These are phyloP conservation scores for Strongylocentrotus purpuratus DNA, from an alignment of 35 echinoderm and acorn worm species.

Conservation along the genomic window DNA sequence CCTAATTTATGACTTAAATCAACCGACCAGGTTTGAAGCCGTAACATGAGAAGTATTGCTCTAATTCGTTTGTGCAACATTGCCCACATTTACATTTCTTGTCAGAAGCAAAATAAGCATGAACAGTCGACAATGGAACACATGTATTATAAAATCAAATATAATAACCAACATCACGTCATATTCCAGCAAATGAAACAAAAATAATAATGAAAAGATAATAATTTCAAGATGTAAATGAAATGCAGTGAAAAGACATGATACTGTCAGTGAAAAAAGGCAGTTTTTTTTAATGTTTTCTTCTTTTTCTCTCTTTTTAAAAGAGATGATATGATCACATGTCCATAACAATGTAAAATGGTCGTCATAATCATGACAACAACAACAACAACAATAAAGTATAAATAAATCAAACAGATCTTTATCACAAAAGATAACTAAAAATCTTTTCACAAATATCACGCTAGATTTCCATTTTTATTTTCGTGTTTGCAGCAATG, in stretches of 20 bases:
- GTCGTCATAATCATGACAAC: too few species aligned
- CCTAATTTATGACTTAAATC: too few species aligned
- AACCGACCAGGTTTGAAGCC: neutral
- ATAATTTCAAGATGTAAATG: neutral
- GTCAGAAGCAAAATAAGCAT: neutral
- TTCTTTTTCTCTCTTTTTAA: too few species aligned
- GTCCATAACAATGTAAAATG: too few species aligned
- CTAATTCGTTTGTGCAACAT: neutral
- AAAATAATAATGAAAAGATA: neutral
- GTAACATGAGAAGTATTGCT: neutral
- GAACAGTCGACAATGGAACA: constrained; percentile 13
- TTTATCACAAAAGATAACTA: neutral
- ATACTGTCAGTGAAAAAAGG: neutral
- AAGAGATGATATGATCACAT: too few species aligned
- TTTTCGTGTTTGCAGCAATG: neutral
- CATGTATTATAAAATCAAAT: neutral
- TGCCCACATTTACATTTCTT: neutral
- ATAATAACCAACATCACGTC: neutral
- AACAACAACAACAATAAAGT: neutral
- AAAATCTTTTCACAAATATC: neutral
- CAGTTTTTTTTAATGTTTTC: neutral
- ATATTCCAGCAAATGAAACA: neutral
- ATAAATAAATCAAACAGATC: neutral
- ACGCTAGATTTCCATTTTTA: neutral
- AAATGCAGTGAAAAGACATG: neutral